Evolutionary conservation across 2,888 invertebrate species (phyloP).

Genomic region (Xanthostigma xanthostigma): DNA sequence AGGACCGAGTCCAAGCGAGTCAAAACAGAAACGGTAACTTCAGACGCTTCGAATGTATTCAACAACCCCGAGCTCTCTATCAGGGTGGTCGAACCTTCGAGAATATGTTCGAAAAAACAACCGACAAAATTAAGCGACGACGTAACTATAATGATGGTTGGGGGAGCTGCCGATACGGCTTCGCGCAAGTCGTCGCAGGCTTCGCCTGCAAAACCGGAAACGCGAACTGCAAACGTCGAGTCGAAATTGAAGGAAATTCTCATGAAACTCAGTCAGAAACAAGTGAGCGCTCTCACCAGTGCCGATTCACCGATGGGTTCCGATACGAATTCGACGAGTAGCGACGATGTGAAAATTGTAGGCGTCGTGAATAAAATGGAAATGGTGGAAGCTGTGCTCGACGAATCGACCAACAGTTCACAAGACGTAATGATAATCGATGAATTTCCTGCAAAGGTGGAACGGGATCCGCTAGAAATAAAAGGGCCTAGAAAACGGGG

Average conservation of each 20-base stretch:
- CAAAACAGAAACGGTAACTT: conserved; percentile 1
- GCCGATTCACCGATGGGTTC: not conserved
- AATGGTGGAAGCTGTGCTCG: conserved; percentile 2
- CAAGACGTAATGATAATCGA: conserved; percentile 29
- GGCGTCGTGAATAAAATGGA: conserved; percentile 12
- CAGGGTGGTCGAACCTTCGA: conserved; percentile 6
- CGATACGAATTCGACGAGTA: conserved; percentile 8
- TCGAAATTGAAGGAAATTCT: conserved; percentile 14
- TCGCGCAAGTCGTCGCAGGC: not conserved
- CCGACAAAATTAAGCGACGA: conserved; percentile 7
- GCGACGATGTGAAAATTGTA: conserved; percentile 16
- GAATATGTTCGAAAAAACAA: conserved; percentile 2
- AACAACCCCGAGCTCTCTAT: conserved; percentile 9
- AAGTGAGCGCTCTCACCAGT: conserved; percentile 3
- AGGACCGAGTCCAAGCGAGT: not conserved
- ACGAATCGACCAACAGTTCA: conserved; percentile 9
- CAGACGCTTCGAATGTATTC: conserved; percentile 4
- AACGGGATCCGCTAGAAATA: conserved; percentile 10
- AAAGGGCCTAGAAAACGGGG: conserved; percentile 30
- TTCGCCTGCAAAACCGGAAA: conserved; percentile 8
- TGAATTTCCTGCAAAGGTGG: conserved; percentile 21
- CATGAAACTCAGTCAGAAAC: conserved; percentile 11
- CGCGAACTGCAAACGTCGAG: conserved; percentile 10
- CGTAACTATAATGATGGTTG: conserved; percentile 9
- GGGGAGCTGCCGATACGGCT: not conserved